Evolutionary conservation across 1,140 invertebrate species (phyloP).

Genomic region (Chlorops oryzae): DNA sequence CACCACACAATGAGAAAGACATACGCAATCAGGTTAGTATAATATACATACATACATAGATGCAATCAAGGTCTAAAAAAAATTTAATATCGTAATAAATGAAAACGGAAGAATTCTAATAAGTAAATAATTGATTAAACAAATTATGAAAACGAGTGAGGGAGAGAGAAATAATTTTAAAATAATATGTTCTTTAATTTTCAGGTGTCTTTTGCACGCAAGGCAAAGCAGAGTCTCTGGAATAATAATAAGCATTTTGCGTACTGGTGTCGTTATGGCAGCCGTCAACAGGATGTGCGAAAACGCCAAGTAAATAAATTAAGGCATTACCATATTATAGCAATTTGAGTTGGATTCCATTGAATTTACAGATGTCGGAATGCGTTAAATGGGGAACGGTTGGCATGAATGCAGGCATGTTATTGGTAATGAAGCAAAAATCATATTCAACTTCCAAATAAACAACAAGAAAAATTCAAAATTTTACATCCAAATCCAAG

Average conservation of each 20-base stretch:
- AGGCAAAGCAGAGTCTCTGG: constrained; percentile 50
- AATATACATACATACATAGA: too few species aligned
- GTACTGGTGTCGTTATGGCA: constrained; percentile 61
- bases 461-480: neutral
- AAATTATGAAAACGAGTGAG: too few species aligned
- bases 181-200: too few species aligned
- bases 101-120: too few species aligned
- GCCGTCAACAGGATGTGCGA: constrained; percentile 57
- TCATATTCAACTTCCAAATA: constrained; percentile 19
- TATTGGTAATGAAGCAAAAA: constrained; percentile 51
- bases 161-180: too few species aligned
- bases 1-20: constrained; percentile 57
- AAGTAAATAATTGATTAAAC: too few species aligned
- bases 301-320: constrained; percentile 55
- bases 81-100: too few species aligned
- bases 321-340: neutral
- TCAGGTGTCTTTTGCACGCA: constrained; percentile 42
- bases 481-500: neutral
- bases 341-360: neutral
- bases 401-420: constrained; percentile 59
- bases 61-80: too few species aligned
- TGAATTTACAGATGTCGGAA: constrained; percentile 58
- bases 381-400: constrained; percentile 61
- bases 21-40: constrained; percentile 57
- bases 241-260: constrained; percentile 64